These are phyloP conservation scores for Anguilla rostrata DNA, from an alignment of 2,113 vertebrate genomes.

Conservation along the genomic window DNA sequence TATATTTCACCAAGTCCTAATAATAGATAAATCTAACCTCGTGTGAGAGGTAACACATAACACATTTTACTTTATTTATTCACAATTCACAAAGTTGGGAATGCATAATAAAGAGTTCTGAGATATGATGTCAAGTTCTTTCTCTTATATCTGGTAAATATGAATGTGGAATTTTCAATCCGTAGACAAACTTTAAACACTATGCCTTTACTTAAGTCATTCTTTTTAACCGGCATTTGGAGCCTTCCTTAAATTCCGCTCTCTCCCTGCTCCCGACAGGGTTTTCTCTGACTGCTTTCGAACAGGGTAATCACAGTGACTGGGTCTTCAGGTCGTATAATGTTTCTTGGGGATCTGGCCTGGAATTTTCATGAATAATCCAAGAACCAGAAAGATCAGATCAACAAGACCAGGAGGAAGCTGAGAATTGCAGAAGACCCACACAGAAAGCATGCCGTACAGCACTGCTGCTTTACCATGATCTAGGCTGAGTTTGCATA, in stretches of 20 bases:
- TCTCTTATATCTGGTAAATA: neutral
- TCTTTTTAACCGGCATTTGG: neutral
- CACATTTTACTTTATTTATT: too few species aligned
- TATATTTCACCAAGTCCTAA: too few species aligned
- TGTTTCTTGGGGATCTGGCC: neutral
- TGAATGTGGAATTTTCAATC: slow-evolving; percentile 6
- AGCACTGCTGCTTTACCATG: neutral
- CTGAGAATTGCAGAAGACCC: neutral
- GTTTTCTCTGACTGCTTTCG: neutral
- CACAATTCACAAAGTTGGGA: too few species aligned
- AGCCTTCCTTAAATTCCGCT: slow-evolving; percentile 5
- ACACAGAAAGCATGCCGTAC: neutral
- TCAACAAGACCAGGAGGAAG: slow-evolving; percentile 2
- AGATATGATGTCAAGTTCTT: neutral
- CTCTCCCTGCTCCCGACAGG: neutral
- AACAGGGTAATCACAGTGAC: slow-evolving; percentile 22
- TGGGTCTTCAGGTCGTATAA: slow-evolving; percentile 1
- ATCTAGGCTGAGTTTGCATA: neutral
- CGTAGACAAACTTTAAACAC: slow-evolving; percentile 19
- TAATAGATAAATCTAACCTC: too few species aligned
- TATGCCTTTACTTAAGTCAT: neutral
- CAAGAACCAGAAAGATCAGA: neutral
- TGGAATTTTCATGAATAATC: slow-evolving; percentile 32
- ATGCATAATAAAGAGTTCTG: too few species aligned
- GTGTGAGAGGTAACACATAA: too few species aligned